phyloP scores from a whole-genome alignment of 2,113 vertebrate genomes.

The Baryphthengus martii region DNA sequence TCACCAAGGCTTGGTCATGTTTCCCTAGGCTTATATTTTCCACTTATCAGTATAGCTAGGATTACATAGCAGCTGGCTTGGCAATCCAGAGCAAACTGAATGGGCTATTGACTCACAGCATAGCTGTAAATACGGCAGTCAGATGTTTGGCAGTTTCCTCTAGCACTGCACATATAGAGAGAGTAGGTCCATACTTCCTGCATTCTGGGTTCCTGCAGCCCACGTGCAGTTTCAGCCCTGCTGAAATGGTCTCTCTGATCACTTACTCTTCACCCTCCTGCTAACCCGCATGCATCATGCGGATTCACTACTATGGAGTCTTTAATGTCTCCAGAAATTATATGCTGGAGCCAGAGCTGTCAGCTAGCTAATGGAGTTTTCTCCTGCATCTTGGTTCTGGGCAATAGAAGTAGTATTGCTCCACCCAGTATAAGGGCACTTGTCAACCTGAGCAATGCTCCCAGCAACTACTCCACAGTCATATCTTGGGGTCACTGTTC shows the following conservation, averaged over 20 bases:
- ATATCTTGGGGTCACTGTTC: not conserved
- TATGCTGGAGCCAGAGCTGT: not conserved
- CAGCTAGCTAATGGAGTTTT: not conserved
- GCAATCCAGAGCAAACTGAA: not conserved
- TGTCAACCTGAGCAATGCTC: not conserved
- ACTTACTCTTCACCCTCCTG: not conserved
- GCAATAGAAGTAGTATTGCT: not conserved
- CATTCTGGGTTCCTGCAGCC: fast-evolving
- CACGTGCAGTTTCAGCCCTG: not conserved
- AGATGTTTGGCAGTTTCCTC: not conserved
- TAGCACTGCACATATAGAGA: not conserved
- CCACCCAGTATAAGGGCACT: not conserved
- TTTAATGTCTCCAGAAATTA: not conserved
- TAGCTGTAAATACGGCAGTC: not conserved
- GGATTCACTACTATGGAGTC: not conserved
- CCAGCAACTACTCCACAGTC: not conserved
- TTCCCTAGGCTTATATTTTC: not conserved
- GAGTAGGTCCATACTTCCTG: not conserved
- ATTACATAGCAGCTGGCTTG: not conserved
- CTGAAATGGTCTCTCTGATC: not conserved
- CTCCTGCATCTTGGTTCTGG: not conserved
- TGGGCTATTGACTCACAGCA: not conserved
- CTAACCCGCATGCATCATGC: not conserved
- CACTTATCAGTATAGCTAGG: not conserved
- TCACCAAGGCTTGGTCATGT: not conserved